Evolutionary conservation across 2,113 vertebrate genomes (phyloP).

Genomic region (Lepidothrix coronata): DNA sequence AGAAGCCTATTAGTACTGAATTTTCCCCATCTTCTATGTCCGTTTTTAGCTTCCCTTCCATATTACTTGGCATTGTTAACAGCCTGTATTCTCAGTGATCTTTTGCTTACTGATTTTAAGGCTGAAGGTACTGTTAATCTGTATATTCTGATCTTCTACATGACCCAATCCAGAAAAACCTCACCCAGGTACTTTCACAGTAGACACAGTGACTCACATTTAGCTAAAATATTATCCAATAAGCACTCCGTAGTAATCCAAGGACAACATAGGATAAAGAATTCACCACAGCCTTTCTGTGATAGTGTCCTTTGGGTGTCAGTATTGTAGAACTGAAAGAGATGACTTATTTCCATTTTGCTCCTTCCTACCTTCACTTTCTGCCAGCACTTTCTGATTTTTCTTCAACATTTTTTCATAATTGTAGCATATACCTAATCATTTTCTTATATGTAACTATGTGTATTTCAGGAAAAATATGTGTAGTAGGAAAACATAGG

Average conservation of each 20-base stretch:
- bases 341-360: background rate
- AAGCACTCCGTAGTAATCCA: background rate
- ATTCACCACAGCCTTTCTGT: background rate
- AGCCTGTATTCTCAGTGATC: background rate
- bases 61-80: background rate
- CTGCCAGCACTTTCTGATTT: background rate
- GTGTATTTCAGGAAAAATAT: background rate
- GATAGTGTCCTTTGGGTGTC: background rate
- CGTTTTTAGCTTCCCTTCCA: background rate
- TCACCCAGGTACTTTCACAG: background rate
- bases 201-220: background rate
- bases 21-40: background rate
- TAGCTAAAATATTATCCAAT: background rate
- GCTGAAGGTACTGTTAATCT: background rate
- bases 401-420: background rate
- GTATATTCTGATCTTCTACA: background rate
- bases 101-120: background rate
- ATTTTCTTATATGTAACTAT: background rate
- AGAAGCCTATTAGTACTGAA: background rate
- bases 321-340: background rate
- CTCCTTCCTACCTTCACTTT: background rate
- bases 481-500: background rate
- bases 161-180: background rate
- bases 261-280: background rate
- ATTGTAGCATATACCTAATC: background rate